Percentiles rank a stretch among this genome's conserved stretches.
Evolutionary conservation across 2,113 vertebrate genomes (phyloP).

Genomic region (Coracopsis vasa): DNA sequence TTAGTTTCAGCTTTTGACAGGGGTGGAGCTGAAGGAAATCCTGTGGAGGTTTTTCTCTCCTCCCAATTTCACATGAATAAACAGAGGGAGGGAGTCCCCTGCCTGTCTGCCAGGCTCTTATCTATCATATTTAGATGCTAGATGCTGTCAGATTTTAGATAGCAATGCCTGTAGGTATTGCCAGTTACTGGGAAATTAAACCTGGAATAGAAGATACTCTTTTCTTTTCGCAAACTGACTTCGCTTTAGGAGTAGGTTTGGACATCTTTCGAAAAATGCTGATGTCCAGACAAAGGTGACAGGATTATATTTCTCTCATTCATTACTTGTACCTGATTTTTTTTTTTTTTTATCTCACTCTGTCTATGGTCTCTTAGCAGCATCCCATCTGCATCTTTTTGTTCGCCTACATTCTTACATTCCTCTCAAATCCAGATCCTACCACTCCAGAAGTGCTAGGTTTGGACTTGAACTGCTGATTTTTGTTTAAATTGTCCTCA

Average conservation of each 20-base stretch:
- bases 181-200: slow-evolving; percentile 57
- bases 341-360: neutral
- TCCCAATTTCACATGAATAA: slow-evolving; percentile 67
- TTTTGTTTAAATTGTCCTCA: neutral
- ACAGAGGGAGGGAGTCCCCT: slow-evolving; percentile 65
- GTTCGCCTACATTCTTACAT: neutral
- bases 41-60: slow-evolving; percentile 66
- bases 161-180: slow-evolving; percentile 52
- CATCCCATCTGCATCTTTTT: neutral
- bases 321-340: neutral
- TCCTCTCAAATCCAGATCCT: neutral
- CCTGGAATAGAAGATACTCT: neutral
- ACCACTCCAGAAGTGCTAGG: neutral
- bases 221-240: neutral
- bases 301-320: slow-evolving; percentile 6
- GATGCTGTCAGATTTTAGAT: slow-evolving; percentile 61
- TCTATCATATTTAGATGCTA: slow-evolving; percentile 69
- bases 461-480: neutral
- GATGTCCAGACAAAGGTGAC: neutral
- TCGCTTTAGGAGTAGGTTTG: neutral
- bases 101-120: slow-evolving; percentile 59
- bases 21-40: slow-evolving; percentile 68
- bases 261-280: neutral
- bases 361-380: neutral
- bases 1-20: slow-evolving; percentile 68